Evolutionary conservation across 2,113 vertebrate genomes (phyloP), one percentile per base, ranked within the genome.

Genomic region (Columbina picui): DNA sequence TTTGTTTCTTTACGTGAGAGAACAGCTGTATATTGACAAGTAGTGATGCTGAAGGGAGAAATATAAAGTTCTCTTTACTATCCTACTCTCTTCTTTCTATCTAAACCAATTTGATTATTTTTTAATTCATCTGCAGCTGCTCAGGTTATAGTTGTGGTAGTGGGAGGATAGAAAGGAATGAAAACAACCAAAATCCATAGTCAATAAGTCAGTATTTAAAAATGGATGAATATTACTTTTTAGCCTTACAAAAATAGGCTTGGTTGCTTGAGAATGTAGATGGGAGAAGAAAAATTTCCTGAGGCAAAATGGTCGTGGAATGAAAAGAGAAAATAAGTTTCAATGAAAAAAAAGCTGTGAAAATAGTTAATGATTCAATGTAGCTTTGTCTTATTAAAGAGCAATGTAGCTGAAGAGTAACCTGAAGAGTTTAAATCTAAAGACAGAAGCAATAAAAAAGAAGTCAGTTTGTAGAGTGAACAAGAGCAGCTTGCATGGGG

Each of bases 71-170:
- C 14, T 74, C 26, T 87, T 85, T 95, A 84, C 75, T 78, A 23
- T 60, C n/a, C 47, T 65, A 7, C 29, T 77, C 22, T 71, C 64
- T 63, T 67, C 25, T 83, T 94, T 45, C 50, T 81, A 8, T 86
- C 74, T 68, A 74, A 84, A 91, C 14, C 82, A 90, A 89, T 90
- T 90, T 74, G 88, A 95, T 97, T 96, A 90, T 94, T 95, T 97
- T 96, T 96, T 93, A 96, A 94, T 97, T 96, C 47, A 85, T 96
- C 83, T 92, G 94, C 93, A 94, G 93, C 95, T 96, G 96, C 76
- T 90, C 60, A 69, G 60, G 56, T 87, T 96, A 77, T 87, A 57
- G 84, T 61, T 83, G 53, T 75, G 53, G 63, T 47, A 68, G 60
- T 57, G 53, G 39, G 50, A 49, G 60, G 34, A 90, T 26, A 75